Evolutionary conservation across 2,113 vertebrate genomes (phyloP).

Genomic region (Psilopsiagon aymara): DNA sequence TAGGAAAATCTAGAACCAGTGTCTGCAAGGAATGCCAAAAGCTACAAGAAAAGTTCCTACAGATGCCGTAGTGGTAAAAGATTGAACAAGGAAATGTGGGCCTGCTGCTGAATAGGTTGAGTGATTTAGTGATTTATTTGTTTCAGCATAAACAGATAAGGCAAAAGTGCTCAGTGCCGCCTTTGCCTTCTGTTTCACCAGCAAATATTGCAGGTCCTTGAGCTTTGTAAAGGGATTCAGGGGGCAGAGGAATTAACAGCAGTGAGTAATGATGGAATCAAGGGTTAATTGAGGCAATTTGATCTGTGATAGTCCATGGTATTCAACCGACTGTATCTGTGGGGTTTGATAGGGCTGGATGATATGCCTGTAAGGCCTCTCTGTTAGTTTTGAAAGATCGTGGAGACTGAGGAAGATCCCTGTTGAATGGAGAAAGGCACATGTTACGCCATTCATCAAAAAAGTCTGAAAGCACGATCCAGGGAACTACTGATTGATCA

Average conservation of each 20-base stretch:
- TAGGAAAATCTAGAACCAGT: not conserved
- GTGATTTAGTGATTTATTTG: not conserved
- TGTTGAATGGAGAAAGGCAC: not conserved
- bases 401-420: not conserved
- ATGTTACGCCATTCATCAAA: not conserved
- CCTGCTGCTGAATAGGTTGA: not conserved
- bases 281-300: not conserved
- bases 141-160: not conserved
- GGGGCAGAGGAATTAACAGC: not conserved
- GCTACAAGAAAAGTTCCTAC: not conserved
- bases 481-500: not conserved
- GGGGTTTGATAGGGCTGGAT: not conserved
- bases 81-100: not conserved
- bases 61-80: not conserved
- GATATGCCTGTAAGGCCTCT: not conserved
- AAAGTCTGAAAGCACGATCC: not conserved
- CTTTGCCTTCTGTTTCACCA: not conserved
- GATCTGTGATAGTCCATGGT: not conserved
- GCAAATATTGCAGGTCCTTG: not conserved
- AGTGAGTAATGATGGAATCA: not conserved
- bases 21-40: not conserved
- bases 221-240: not conserved
- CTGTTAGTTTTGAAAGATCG: not conserved
- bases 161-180: not conserved
- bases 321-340: not conserved